Base-by-base conservation (phyloP, 2,888 invertebrate species). In the Caenorhabditis drosophilae region DNA sequence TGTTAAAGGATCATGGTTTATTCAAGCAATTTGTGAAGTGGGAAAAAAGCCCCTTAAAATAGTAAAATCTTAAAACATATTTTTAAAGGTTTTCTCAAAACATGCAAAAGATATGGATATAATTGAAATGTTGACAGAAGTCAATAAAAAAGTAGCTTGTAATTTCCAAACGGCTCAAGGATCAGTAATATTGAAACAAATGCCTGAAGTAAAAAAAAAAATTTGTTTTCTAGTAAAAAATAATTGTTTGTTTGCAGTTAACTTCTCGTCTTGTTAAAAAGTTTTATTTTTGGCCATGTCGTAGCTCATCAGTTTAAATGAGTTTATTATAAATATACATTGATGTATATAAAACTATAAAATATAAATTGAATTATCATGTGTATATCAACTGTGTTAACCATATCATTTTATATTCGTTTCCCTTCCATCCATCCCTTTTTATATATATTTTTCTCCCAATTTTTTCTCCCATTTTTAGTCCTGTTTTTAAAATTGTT, bases 11-110 rank as follows among this genome's bases (percentile, higher is more conserved):
- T 67, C 72, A 16, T 84, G 84, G 84, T 84, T 84, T 64, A 74
- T 84, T 23, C 84, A 84, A 62, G 61, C 81, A 3, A 70, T 84
- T 46, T 81, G 82, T 48, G 74, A 82, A 57, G 75, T 82, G 34
- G 41, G 20, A 15, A 36, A 12, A 6, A 6, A n/a, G 46, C 16
- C 11, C 18, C 18, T 40, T 11, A 40, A 20, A 25, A n/a, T 25
- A 6, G 3, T 25, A 25, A 15, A 23, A 25, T 25, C 9, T 40
- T 4, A 9, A 9, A 6, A 6, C 7, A 4, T n/a, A 23, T 4
- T 26, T 22, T 54, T 63, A 35, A 52, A 63, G 57, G 61, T 70
- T 0, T 73, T 70, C 49, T 58, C 64, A 11, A 31, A 53, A 15
- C 60, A 72, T 38, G 77, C 79, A 9, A 49, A 48, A 16, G 67